Percentiles rank a stretch among this genome's conserved stretches.
Conservation (phyloP, 2,113 vertebrate species). For the Chaetops frenatus region DNA sequence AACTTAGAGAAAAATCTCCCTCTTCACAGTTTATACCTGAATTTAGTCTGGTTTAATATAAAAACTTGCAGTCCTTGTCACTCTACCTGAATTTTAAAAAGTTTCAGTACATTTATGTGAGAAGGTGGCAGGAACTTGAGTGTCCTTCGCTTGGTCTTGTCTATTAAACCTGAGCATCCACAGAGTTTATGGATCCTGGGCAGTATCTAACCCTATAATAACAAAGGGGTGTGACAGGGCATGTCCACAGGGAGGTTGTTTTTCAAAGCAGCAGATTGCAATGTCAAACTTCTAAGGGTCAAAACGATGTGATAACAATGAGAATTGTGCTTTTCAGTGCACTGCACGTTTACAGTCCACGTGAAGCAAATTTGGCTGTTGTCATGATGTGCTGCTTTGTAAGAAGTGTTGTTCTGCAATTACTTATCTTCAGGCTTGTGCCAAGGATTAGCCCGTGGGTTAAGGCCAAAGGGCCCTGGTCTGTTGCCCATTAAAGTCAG, state of each 20-base stretch:
- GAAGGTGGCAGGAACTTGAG: not conserved
- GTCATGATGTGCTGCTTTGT: not conserved
- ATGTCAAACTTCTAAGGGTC: not conserved
- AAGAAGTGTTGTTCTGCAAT: not conserved
- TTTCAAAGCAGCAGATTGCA: not conserved
- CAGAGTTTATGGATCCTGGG: not conserved
- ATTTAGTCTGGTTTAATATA: not conserved
- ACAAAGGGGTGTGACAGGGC: not conserved
- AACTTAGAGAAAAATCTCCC: not conserved
- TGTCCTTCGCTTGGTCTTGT: not conserved
- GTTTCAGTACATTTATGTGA: not conserved
- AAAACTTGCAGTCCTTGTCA: not conserved
- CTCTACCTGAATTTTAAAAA: not conserved
- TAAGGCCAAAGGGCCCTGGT: not conserved
- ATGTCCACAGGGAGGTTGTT: not conserved
- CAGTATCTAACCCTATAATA: not conserved
- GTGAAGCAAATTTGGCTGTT: not conserved
- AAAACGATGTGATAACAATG: not conserved
- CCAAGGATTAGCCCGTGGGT: not conserved
- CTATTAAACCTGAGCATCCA: not conserved
- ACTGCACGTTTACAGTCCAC: fast-evolving
- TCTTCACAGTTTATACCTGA: not conserved
- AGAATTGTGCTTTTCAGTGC: not conserved
- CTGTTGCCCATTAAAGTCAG: not conserved
- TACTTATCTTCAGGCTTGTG: not conserved